phyloP scores from a whole-genome alignment of 2,797 vertebrate genomes.

The Gymnothorax javanicus region DNA sequence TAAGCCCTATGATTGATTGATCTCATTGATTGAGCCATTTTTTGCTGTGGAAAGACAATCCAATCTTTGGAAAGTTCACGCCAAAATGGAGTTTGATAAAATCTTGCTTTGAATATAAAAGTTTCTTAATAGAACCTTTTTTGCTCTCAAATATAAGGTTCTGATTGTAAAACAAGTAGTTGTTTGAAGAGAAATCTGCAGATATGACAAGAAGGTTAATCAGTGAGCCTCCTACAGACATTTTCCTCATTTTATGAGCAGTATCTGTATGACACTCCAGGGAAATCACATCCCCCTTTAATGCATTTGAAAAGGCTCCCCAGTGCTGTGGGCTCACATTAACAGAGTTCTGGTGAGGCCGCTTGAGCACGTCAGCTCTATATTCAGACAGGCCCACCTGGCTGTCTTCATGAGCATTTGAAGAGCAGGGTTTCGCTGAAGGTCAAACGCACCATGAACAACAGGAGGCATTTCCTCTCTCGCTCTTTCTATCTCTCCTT shows the following conservation, averaged over 20 bases:
- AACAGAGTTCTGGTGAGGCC: slow-evolving; percentile 17
- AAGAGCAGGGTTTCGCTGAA: slow-evolving; percentile 13
- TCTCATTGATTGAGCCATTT: not conserved
- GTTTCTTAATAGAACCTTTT: not conserved
- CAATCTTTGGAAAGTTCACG: not conserved
- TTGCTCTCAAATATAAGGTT: slow-evolving; percentile 8
- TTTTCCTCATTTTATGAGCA: slow-evolving; percentile 18
- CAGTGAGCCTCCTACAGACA: slow-evolving; percentile 23
- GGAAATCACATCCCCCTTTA: slow-evolving; percentile 30
- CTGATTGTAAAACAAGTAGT: slow-evolving; percentile 6
- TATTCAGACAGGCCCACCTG: slow-evolving; percentile 29
- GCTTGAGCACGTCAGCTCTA: not conserved
- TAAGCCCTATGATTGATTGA: not conserved
- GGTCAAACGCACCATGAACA: slow-evolving; percentile 2
- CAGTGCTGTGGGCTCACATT: not conserved
- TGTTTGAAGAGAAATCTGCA: slow-evolving; percentile 5
- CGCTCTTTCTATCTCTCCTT: not conserved
- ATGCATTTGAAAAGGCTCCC: slow-evolving; percentile 30
- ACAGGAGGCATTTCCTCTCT: not conserved
- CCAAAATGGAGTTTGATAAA: not conserved
- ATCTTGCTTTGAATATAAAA: not conserved
- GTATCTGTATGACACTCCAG: slow-evolving; percentile 23
- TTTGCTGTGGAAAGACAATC: not conserved
- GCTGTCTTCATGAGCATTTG: slow-evolving; percentile 7
- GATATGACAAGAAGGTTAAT: slow-evolving; percentile 25